Conservation (phyloP, 2,888 invertebrate genomes). For the Amphiduros pacificus region DNA sequence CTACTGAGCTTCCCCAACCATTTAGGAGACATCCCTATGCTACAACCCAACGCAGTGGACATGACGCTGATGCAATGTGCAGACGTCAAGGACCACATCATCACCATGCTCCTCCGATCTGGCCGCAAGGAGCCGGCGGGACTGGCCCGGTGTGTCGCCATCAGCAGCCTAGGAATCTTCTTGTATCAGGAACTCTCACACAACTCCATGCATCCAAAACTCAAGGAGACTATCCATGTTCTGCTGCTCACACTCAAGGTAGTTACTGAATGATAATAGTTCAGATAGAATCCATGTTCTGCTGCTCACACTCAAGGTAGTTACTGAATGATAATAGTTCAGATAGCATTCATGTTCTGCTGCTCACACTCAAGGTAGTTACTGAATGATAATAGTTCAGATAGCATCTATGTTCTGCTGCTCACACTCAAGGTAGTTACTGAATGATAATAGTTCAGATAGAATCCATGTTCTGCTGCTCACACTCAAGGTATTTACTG, state of each 20-base stretch:
- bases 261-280: no score
- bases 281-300: no score
- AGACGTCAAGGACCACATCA: slow-evolving; percentile 85
- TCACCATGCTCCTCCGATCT: slow-evolving; percentile 82
- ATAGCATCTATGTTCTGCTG: no score
- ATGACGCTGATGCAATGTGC: slow-evolving; percentile 63
- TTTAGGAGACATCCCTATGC: slow-evolving; percentile 69
- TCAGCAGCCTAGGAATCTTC: slow-evolving; percentile 81
- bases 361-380: no score
- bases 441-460: no score
- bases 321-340: no score
- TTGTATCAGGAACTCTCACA: slow-evolving; percentile 70
- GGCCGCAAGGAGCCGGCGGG: slow-evolving; percentile 87
- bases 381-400: no score
- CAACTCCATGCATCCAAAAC: slow-evolving; percentile 68
- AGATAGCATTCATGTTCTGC: no score
- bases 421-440: no score
- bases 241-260: slow-evolving; percentile 73
- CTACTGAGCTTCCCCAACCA: slow-evolving; percentile 79
- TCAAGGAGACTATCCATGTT: slow-evolving; percentile 72
- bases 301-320: no score
- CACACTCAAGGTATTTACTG: no score
- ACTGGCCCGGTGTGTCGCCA: slow-evolving; percentile 81
- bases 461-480: no score
- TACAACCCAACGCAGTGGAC: slow-evolving; percentile 63